Evolutionary conservation across 2,888 invertebrate species (phyloP).

Genomic region (Cantharis rustica): DNA sequence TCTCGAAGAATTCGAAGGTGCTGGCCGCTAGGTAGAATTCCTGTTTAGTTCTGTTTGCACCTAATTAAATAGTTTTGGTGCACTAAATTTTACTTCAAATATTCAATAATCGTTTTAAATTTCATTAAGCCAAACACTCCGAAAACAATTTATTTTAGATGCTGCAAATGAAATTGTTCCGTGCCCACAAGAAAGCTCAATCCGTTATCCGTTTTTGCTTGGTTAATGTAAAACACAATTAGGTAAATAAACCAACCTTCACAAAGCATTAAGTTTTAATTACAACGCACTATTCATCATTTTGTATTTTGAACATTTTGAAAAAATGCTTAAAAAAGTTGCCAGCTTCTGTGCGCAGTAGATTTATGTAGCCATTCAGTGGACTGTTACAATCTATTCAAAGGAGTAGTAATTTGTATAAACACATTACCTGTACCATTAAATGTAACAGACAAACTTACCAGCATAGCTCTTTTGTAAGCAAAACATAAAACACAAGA

Average conservation of each 20-base stretch:
- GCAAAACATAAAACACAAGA: conserved; percentile 25
- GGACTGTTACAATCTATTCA: conserved; percentile 19
- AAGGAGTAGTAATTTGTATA: conserved; percentile 22
- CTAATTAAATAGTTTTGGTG: neutral
- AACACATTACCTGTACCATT: conserved; percentile 25
- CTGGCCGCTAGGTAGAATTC: neutral
- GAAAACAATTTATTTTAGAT: neutral
- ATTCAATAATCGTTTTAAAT: neutral
- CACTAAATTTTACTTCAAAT: neutral
- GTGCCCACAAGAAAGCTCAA: neutral
- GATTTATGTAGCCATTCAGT: conserved; percentile 22
- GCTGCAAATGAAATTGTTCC: neutral
- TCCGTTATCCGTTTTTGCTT: neutral
- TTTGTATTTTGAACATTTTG: neutral
- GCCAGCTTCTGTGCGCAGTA: neutral
- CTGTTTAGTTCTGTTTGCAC: neutral
- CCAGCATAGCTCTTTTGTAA: conserved; percentile 20
- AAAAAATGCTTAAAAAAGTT: neutral
- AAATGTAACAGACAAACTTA: conserved; percentile 21
- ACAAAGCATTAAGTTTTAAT: neutral
- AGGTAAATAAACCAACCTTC: neutral
- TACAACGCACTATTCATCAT: neutral
- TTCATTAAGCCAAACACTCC: neutral
- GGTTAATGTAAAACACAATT: neutral
- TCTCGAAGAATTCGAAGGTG: neutral